phyloP scores from a whole-genome alignment of 2,888 invertebrate genomes.

The Andrena camellia region DNA sequence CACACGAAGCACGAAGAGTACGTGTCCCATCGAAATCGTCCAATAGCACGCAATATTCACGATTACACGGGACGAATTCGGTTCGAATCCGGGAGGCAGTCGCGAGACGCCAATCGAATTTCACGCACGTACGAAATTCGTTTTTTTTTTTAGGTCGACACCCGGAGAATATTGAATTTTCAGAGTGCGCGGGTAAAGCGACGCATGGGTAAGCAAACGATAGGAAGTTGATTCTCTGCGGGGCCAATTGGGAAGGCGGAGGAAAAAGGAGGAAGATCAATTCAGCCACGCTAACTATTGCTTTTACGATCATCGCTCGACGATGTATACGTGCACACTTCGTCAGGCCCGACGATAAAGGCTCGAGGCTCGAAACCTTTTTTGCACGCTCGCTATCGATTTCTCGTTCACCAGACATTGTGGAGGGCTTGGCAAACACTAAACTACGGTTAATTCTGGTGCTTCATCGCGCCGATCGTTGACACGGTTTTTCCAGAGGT shows the following conservation, averaged over 20 bases:
- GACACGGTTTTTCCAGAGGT: constrained; percentile 39
- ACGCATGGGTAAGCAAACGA: constrained; percentile 31
- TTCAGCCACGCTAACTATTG: constrained; percentile 23
- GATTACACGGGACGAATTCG: neutral
- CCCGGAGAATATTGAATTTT: constrained; percentile 42
- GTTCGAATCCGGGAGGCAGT: neutral
- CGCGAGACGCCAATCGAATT: constrained; percentile 12
- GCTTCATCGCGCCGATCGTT: constrained; percentile 37
- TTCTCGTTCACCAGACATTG: constrained; percentile 37
- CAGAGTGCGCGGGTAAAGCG: neutral
- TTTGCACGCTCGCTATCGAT: constrained; percentile 39
- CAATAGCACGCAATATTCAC: neutral
- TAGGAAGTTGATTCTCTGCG: constrained; percentile 25
- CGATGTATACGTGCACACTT: constrained; percentile 24
- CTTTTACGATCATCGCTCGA: constrained; percentile 49
- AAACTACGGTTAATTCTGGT: constrained; percentile 46
- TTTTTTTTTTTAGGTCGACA: neutral
- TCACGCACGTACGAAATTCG: constrained; percentile 20
- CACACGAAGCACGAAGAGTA: too few relatives aligned
- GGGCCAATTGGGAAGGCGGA: constrained; percentile 27
- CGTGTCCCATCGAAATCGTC: neutral
- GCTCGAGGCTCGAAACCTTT: constrained; percentile 40
- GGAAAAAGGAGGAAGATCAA: constrained; percentile 29
- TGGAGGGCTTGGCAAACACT: constrained; percentile 49
- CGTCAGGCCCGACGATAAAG: constrained; percentile 25